Evolutionary conservation across 2,888 invertebrate species (phyloP).

Genomic region (Drosophila paramelanica): DNA sequence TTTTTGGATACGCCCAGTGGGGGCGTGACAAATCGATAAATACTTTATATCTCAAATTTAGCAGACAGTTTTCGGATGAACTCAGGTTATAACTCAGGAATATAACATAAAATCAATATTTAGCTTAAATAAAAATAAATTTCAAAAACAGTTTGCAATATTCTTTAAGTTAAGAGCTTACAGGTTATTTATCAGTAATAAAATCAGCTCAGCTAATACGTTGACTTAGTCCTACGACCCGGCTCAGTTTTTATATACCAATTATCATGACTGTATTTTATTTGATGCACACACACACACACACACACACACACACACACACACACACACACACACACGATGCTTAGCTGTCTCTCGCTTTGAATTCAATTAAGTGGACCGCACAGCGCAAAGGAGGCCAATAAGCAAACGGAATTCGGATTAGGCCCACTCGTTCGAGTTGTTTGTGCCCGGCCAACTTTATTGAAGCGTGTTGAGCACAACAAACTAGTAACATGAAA

Average conservation of each 20-base stretch:
- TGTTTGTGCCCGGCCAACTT: slow-evolving; percentile 28
- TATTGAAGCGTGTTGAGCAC: slow-evolving; percentile 68
- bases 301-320: slow-evolving; percentile 2
- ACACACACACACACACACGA: slow-evolving; percentile 5
- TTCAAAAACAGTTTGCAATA: no score
- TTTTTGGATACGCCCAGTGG: no score
- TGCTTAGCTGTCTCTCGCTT: slow-evolving; percentile 29
- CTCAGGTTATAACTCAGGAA: no score
- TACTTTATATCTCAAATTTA: no score
- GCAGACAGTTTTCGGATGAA: no score
- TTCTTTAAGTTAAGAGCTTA: no score
- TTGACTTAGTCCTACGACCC: slow-evolving; percentile 11
- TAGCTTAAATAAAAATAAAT: no score
- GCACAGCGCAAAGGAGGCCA: slow-evolving; percentile 17
- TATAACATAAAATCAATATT: no score
- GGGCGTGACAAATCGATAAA: no score
- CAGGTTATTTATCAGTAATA: not conserved
- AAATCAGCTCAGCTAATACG: slow-evolving; percentile 14
- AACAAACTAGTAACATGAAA: slow-evolving; percentile 65
- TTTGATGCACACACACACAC: slow-evolving; percentile 16
- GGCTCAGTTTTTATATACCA: slow-evolving; percentile 14
- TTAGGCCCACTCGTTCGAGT: slow-evolving; percentile 29
- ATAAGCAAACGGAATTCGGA: slow-evolving; percentile 29
- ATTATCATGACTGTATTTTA: slow-evolving; percentile 49
- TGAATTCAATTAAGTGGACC: slow-evolving; percentile 68